These are phyloP conservation scores for Dasypogon diadema DNA, from an alignment of 2,888 invertebrate genomes.

Conservation along the genomic window DNA sequence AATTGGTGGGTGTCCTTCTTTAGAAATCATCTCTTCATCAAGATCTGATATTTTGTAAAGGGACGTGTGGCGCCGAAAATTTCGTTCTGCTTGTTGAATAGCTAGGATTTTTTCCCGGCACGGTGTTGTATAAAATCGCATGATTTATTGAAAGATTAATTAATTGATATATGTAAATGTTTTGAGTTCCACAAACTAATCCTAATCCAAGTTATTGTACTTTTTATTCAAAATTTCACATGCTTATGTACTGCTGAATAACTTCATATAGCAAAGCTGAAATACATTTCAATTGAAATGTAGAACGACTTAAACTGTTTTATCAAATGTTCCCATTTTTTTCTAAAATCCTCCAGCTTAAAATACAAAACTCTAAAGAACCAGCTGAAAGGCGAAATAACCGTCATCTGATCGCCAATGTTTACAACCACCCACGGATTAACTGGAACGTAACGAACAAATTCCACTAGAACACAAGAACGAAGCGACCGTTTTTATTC, in stretches of 20 bases:
- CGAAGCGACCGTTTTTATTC: slow-evolving; percentile 41
- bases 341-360: too few relatives aligned
- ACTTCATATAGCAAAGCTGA: too few relatives aligned
- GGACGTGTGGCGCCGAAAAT: slow-evolving; percentile 44
- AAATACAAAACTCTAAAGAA: too few relatives aligned
- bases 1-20: slow-evolving; percentile 22
- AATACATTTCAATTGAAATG: too few relatives aligned
- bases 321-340: too few relatives aligned
- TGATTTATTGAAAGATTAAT: background rate
- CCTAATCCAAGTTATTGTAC: too few relatives aligned
- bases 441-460: slow-evolving; percentile 30
- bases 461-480: background rate
- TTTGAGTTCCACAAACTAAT: too few relatives aligned
- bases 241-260: too few relatives aligned
- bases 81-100: background rate
- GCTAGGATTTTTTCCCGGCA: background rate
- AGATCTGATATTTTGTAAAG: slow-evolving; percentile 7
- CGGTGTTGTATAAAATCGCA: too few relatives aligned
- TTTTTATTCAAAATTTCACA: too few relatives aligned
- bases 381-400: too few relatives aligned
- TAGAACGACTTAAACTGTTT: too few relatives aligned
- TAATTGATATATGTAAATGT: slow-evolving; percentile 1
- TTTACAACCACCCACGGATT: background rate
- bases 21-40: slow-evolving; percentile 1
- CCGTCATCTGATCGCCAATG: background rate